Base-by-base conservation (phyloP, 2,113 vertebrate genomes). In the Callionymus lyra region DNA sequence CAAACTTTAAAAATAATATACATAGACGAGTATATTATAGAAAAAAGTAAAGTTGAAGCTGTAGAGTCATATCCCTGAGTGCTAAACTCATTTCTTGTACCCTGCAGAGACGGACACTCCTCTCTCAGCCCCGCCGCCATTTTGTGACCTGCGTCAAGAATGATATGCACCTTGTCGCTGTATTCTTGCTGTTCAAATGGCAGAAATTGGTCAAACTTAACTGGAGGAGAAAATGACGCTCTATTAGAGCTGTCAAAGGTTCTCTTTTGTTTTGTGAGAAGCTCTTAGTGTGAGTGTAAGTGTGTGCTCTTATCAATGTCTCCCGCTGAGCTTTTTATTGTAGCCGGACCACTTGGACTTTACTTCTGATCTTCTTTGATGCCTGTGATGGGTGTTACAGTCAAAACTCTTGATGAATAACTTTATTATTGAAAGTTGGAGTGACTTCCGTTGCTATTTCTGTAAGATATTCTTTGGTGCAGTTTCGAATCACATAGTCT, bases 211-310 rank as follows among this genome's bases (percentile, higher is more conserved):
- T 80, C 78, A 77, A 59, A 76, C 65, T 53, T 64, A 72, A 70
- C 63, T 57, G 62, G 65, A 34, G 46, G 49, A 66, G 70, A 70
- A 78, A 72, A 74, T 57, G 68, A 56, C 76, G 58, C 70, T 77
- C 81, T 78, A 83, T 83, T 83, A 83, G 69, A 72, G 78, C 81
- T 83, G 76, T 81, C 81, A 83, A 81, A 81, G 76, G 78, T 83
- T 81, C 76, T 74, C 74, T 67, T 83, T 83, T 83, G 81, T 81
- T 68, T 70, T 65, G 43, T 64, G 63, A 75, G 81, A 68, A 78
- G 70, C 63, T n/a, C n/a, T n/a, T n/a, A n/a, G n/a, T n/a, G n/a
- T n/a, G n/a, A 48, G 62, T 78, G 76, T 76, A 75, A 72, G 74
- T 79, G 76, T 80, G 70, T 67, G 80, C 77, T 83, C 81, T 81